phyloP scores from a whole-genome alignment of 2,888 invertebrate species.

The Patella depressa region DNA sequence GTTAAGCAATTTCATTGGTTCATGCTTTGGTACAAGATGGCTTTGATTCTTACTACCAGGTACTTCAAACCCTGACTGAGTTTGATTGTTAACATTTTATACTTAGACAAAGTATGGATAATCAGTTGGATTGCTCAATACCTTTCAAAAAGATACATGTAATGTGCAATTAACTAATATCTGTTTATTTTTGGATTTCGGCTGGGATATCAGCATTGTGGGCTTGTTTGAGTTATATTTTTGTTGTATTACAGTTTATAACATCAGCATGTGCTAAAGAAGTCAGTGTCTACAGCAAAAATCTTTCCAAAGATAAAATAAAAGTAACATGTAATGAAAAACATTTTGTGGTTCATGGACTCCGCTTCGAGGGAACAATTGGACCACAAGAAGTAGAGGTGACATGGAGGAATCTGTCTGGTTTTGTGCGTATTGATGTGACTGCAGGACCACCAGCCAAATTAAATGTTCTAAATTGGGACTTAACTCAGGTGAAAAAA shows the following conservation, averaged over 20 bases:
- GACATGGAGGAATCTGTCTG: slow-evolving; percentile 56
- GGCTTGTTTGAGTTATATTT: too few species aligned
- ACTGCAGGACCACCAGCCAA: slow-evolving; percentile 64
- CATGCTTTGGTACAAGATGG: too few species aligned
- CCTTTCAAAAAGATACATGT: too few species aligned
- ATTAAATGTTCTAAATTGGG: slow-evolving; percentile 59
- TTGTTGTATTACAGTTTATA: background rate
- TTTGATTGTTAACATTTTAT: too few species aligned
- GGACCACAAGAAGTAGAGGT: slow-evolving; percentile 62
- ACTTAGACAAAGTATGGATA: too few species aligned
- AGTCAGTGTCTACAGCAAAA: slow-evolving; percentile 57
- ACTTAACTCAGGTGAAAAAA: slow-evolving; percentile 51
- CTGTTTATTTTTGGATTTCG: too few species aligned
- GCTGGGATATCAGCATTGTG: too few species aligned
- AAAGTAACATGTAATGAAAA: slow-evolving; percentile 37
- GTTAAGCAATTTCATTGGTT: too few species aligned
- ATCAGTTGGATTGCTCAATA: too few species aligned
- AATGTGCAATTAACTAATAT: too few species aligned
- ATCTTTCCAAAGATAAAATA: slow-evolving; percentile 37
- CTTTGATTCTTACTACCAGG: too few species aligned
- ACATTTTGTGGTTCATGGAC: slow-evolving; percentile 48
- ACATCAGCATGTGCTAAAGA: slow-evolving; percentile 41
- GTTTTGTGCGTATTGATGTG: slow-evolving; percentile 61
- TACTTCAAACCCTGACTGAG: too few species aligned
- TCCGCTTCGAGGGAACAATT: slow-evolving; percentile 55